Conservation (phyloP, 2,888 invertebrate genomes). For the Parthenolecanium corni region DNA sequence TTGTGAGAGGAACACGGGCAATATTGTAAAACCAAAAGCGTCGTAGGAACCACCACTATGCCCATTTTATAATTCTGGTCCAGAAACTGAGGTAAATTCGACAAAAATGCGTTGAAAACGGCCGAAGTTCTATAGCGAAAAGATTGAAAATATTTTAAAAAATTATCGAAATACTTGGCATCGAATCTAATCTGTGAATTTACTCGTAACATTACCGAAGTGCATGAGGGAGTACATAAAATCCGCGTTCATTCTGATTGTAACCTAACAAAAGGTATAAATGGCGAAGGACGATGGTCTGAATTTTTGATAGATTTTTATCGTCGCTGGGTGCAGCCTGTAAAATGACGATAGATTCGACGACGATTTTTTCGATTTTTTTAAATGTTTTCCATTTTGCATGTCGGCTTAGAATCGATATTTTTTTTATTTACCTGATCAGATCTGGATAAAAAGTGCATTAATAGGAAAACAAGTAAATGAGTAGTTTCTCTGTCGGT, state of each 20-base stretch:
- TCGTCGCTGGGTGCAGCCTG: conserved; percentile 78
- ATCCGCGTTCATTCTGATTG: conserved; percentile 77
- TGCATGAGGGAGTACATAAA: conserved; percentile 78
- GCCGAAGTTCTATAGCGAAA: conserved; percentile 66
- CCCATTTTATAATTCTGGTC: conserved; percentile 95
- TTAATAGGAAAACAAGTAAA: conserved; percentile 82
- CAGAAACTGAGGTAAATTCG: conserved; percentile 82
- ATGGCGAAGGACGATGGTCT: conserved; percentile 80
- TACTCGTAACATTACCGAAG: conserved; percentile 64
- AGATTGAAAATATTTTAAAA: conserved; percentile 3
- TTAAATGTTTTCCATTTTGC: no score
- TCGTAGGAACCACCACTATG: conserved; percentile 71
- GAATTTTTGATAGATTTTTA: conserved; percentile 62
- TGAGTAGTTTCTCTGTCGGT: conserved; percentile 92
- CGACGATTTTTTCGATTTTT: neutral
- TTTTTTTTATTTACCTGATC: conserved; percentile 48
- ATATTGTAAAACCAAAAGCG: conserved; percentile 65
- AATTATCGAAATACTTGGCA: no score
- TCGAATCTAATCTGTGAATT: no score
- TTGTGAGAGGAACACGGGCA: conserved; percentile 63
- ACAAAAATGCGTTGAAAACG: conserved; percentile 90
- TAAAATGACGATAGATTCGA: conserved; percentile 16
- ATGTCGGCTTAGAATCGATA: neutral
- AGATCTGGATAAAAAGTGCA: conserved; percentile 83
- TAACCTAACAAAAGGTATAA: conserved; percentile 86